Conservation (phyloP, 2,888 invertebrate species). For the Limnephilus auricula region DNA sequence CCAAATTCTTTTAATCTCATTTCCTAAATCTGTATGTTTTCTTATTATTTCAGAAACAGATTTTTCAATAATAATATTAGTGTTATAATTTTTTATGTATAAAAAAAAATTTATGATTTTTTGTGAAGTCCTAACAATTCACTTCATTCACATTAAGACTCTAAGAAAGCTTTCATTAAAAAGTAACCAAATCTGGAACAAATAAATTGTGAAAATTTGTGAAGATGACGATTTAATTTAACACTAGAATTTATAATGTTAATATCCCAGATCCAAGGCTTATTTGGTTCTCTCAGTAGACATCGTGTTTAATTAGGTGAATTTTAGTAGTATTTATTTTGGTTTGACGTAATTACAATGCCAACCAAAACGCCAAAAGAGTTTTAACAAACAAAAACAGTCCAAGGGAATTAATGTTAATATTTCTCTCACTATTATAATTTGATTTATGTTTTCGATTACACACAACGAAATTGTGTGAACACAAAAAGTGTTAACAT, state of each 20-base stretch:
- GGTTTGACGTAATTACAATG: neutral
- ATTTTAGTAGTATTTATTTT: neutral
- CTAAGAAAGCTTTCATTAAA: neutral
- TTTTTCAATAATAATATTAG: too few species aligned
- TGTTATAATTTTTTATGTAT: too few species aligned
- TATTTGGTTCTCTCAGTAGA: neutral
- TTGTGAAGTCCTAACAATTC: too few species aligned
- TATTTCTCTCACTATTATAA: neutral
- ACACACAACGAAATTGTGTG: neutral
- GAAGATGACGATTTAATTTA: neutral
- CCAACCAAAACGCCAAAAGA: neutral
- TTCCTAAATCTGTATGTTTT: too few species aligned
- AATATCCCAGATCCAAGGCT: neutral
- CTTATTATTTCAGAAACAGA: too few species aligned
- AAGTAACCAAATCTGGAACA: neutral
- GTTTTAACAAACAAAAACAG: neutral
- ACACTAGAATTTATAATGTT: neutral
- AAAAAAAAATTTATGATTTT: too few species aligned
- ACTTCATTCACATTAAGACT: too few species aligned
- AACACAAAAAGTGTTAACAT: neutral
- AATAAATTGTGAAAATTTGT: neutral
- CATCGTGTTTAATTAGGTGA: too few species aligned
- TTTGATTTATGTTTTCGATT: neutral
- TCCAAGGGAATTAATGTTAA: neutral
- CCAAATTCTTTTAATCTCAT: too few species aligned